Percentiles rank a stretch among this genome's conserved stretches.
phyloP scores from a whole-genome alignment of 1,140 invertebrate genomes.

The Drosophila trapezifrons region DNA sequence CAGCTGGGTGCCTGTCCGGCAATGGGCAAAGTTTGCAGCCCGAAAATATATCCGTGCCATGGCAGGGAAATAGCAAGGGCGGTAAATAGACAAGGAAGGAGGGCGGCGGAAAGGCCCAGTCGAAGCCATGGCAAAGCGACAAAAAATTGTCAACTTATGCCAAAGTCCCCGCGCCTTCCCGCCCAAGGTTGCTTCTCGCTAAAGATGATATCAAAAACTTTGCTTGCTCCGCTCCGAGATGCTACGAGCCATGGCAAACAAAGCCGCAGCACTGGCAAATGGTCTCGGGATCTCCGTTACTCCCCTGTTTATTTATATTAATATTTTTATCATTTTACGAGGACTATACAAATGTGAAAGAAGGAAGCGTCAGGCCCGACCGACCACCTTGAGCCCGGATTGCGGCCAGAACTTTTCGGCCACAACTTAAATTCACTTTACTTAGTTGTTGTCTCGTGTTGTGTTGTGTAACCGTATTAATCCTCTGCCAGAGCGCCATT shows the following conservation, averaged over 20 bases:
- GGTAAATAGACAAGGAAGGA: constrained; percentile 32
- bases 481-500: constrained; percentile 57
- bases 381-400: constrained; percentile 63
- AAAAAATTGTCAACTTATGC: constrained; percentile 73
- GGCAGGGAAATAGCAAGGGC: constrained; percentile 36
- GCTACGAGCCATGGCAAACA: constrained; percentile 13
- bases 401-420: constrained; percentile 55
- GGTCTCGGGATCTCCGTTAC: constrained; percentile 63
- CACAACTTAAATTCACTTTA: constrained; percentile 61
- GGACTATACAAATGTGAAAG: constrained; percentile 53
- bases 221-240: constrained; percentile 12
- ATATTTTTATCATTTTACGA: constrained; percentile 81
- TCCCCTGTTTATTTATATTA: constrained; percentile 75
- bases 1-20: constrained; percentile 59
- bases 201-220: constrained; percentile 71
- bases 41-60: constrained; percentile 63
- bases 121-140: constrained; percentile 17
- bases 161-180: constrained; percentile 21
- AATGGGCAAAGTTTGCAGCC: constrained; percentile 70
- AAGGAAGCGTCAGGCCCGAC: constrained; percentile 18
- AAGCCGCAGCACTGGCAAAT: constrained; percentile 57
- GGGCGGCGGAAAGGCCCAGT: constrained; percentile 9
- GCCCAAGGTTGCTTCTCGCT: constrained; percentile 30
- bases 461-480: constrained; percentile 42
- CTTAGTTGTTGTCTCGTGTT: constrained; percentile 25